Percentiles rank a stretch among this genome's conserved stretches.
phyloP scores from a whole-genome alignment of 2,888 invertebrate species.

The Lacanobia oleracea region DNA sequence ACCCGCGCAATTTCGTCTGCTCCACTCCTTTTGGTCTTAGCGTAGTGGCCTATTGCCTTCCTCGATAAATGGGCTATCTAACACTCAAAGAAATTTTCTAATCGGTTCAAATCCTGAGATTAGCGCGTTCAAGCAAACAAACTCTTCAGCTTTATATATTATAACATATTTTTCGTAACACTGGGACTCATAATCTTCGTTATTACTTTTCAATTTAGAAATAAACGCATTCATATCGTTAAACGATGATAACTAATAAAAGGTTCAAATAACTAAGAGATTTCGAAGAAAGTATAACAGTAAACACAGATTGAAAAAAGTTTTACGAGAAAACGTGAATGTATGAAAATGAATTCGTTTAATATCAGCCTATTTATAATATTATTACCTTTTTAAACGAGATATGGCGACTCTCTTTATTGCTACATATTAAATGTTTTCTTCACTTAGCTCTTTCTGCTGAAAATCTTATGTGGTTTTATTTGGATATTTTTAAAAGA shows the following conservation, averaged over 20 bases:
- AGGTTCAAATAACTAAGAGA: not conserved
- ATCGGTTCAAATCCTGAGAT: no score
- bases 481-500: not conserved
- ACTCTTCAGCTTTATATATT: no score
- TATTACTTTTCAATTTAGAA: not conserved
- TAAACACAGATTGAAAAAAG: conserved; percentile 9
- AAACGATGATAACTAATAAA: not conserved
- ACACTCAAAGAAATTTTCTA: no score
- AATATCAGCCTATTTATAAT: conserved; percentile 31
- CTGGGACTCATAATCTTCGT: no score
- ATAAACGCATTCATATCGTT: not conserved
- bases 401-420: conserved; percentile 21
- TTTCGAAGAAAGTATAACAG: conserved; percentile 6
- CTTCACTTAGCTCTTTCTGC: not conserved
- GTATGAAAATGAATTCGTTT: conserved; percentile 26
- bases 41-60: no score
- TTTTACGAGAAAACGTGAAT: conserved; percentile 4
- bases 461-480: not conserved
- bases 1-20: no score
- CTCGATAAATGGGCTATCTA: no score
- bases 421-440: conserved; percentile 14
- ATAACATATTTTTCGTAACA: no score
- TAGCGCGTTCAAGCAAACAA: no score
- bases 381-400: conserved; percentile 31
- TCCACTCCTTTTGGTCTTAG: no score